Base-by-base conservation (phyloP, 2,797 vertebrate genomes). In the Allobates femoralis region DNA sequence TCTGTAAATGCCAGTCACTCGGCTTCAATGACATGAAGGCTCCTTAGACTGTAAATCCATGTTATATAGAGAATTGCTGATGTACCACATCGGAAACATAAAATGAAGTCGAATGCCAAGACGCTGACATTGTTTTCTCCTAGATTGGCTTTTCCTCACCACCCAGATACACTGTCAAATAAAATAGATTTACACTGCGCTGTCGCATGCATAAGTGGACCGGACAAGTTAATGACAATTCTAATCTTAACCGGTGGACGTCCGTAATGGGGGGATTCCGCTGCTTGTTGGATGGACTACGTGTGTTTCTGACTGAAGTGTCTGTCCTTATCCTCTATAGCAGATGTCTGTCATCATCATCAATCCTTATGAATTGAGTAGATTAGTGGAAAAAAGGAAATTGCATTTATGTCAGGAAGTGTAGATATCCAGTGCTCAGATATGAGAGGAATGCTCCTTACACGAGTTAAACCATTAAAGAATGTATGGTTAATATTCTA, bases 91-190 rank as follows among this genome's bases (percentile, higher is more conserved):
- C 53, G 51, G 32, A 74, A 82, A 55, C 66, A 82, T 12, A 58
- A 82, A 73, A 74, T 83, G 67, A 56, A 69, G 53, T n/a, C 53
- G 32, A 53, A 56, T 50, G 81, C 71, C 73, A 84, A 84, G 69
- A 76, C 71, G 46, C 46, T 50, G 34, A 53, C 37, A 84, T 84
- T 84, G 82, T 76, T 84, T 76, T 76, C 51, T 56, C 50, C 55
- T 18, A 76, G 82, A 84, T 75, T 64, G 56, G 41, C 74, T 77
- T 84, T n/a, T 84, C 74, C 46, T 66, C 46, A 66, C 73, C 66
- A 50, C 73, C 46, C 73, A 66, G 67, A 77, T 77, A 76, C 41
- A 26, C n/a, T 53, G 74, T 84, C 83, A 84, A 64, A 53, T 84
- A 76, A 84, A 84, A 53, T 77, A 51, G 58, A 84, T 77, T 84